Evolutionary conservation across 2,888 invertebrate species (phyloP), one percentile per base, ranked within the genome.

Genomic region (Metalampra italica): DNA sequence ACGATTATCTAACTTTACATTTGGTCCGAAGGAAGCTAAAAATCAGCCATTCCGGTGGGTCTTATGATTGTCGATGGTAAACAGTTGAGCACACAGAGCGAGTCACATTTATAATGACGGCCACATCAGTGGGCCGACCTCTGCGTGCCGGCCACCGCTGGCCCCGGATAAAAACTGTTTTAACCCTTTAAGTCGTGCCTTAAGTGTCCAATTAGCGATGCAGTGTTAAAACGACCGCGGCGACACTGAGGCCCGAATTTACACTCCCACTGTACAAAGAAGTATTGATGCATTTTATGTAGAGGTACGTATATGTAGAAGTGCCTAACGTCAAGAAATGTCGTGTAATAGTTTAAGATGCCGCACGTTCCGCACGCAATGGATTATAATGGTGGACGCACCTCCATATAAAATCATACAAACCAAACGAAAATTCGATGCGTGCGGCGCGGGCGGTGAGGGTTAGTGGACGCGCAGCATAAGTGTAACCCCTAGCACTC

Each of bases 141-240:
- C 57, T 51, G 45, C 83, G 81, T 83, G 86, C 75, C 77, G 65
- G 68, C 56, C 69, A 47, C 66, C 59, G 47, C 54, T 67, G 63
- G 53, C 66, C 57, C 59, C 72, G 86, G 86, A 87, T 88, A 85
- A 85, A 83, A 84, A 79, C 74, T 70, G 75, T 75, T 78, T 80
- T 78, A 80, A 73, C 75, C 79, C 77, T 73, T 65, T 69, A 69
- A 67, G 66, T 60, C 74, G 65, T 58, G 61, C 69, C 78, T 78
- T 84, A 85, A 87, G 87, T 83, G 87, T 79, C 78, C 85, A 88
- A 89, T 89, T 89, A 89, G 85, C 84, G 71, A 60, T 70, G 75
- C 66, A 78, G 87, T 86, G 88, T 87, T 76, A 89, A 88, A 88
- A 87, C 79, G 82, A 82, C 79, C 68, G 78, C 77, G 80, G 83